phyloP scores from a whole-genome alignment of 2,797 vertebrate genomes.

The Esox lucius region DNA sequence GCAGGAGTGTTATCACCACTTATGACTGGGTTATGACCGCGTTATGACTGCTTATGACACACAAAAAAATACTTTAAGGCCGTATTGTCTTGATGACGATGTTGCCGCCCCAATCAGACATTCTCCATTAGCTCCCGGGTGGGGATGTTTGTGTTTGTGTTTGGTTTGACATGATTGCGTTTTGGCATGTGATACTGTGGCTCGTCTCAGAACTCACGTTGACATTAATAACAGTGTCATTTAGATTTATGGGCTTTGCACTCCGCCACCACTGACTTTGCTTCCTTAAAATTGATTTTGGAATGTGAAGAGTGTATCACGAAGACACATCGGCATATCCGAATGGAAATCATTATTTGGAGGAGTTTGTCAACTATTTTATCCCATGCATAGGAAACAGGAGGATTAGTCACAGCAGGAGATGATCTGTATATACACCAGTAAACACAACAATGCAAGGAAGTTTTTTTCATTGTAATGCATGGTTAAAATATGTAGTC shows the following conservation, averaged over 20 bases:
- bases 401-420: neutral
- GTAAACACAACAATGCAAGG: neutral
- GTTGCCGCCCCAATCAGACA: neutral
- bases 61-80: neutral
- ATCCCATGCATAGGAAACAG: neutral
- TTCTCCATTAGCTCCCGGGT: neutral
- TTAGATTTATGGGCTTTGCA: neutral
- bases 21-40: too few species aligned
- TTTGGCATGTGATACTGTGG: neutral
- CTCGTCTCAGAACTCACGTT: conserved; percentile 1
- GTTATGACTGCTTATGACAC: neutral
- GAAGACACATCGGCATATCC: neutral
- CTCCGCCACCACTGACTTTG: neutral
- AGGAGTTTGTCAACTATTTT: neutral
- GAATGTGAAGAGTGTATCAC: neutral
- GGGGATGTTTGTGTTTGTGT: neutral
- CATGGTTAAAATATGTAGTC: neutral
- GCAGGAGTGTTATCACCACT: neutral
- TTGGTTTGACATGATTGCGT: neutral
- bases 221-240: conserved; percentile 9
- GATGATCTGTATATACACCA: neutral
- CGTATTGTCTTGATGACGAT: neutral
- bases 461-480: neutral
- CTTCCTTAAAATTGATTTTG: conserved; percentile 5
- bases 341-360: conserved; percentile 8